Conservation (phyloP, 2,888 invertebrate species). For the Masnerella sp. region DNA sequence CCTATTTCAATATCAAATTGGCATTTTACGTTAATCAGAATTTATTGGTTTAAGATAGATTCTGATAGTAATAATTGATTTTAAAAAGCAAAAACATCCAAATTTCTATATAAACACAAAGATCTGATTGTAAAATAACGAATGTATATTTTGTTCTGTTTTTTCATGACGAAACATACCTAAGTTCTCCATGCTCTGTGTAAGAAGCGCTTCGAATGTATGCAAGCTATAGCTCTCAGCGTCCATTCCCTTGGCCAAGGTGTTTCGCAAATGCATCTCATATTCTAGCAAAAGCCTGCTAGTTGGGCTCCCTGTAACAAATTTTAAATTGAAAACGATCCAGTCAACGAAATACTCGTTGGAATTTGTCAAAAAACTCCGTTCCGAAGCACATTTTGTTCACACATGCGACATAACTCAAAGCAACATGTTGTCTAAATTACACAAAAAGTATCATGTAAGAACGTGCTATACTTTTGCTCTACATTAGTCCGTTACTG, state of each 20-base stretch:
- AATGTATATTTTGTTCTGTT: too few species aligned
- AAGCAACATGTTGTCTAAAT: conserved; percentile 50
- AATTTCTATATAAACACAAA: too few species aligned
- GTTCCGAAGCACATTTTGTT: conserved; percentile 37
- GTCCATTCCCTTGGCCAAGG: conserved; percentile 95
- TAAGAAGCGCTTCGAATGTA: conserved; percentile 93
- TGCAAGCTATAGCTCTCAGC: conserved; percentile 96
- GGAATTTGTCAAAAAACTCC: conserved; percentile 12
- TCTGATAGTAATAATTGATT: too few species aligned
- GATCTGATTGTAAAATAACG: too few species aligned
- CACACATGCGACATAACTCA: conserved; percentile 55
- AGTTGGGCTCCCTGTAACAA: conserved; percentile 82
- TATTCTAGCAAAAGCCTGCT: conserved; percentile 92
- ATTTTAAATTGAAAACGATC: conserved; percentile 55
- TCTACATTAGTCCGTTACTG: conserved; percentile 35
- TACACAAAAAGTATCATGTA: conserved; percentile 43
- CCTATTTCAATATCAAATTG: too few species aligned
- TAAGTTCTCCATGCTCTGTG: conserved; percentile 97
- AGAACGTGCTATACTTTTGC: conserved; percentile 49
- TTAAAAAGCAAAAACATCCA: too few species aligned
- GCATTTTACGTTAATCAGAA: too few species aligned
- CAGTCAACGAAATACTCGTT: conserved; percentile 9
- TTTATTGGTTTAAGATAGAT: too few species aligned
- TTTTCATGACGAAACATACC: too few species aligned
- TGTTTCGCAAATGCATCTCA: conserved; percentile 95